phyloP scores from a whole-genome alignment of 2,888 invertebrate species.

The Drosophila mayaguana region DNA sequence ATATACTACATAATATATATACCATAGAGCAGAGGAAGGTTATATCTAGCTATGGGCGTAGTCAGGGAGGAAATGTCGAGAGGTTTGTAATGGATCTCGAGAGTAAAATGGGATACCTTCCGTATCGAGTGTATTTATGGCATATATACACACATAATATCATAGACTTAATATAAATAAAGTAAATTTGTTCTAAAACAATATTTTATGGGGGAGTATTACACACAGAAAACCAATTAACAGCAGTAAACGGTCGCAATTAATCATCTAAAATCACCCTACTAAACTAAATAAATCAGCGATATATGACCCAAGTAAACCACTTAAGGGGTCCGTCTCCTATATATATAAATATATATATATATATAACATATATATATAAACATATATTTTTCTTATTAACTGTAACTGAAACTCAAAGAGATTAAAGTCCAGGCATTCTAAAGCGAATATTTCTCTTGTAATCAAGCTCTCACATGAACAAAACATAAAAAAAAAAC shows the following conservation, averaged over 20 bases:
- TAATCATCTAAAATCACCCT: neutral
- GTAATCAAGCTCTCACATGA: neutral
- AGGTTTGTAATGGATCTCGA: no score
- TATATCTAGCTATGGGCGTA: neutral
- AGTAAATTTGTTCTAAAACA: neutral
- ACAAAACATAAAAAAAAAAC: neutral
- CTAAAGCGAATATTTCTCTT: neutral
- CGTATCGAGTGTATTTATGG: no score
- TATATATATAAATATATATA: neutral
- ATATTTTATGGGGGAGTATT: neutral
- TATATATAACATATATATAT: neutral
- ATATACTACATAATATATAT: neutral
- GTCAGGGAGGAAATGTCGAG: no score
- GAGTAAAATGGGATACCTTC: no score
- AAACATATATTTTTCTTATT: neutral
- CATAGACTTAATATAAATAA: neutral
- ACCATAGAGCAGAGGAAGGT: neutral
- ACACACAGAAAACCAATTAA: neutral
- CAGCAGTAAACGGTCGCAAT: neutral
- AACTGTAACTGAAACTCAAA: neutral
- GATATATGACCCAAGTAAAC: neutral
- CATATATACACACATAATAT: no score
- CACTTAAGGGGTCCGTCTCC: neutral
- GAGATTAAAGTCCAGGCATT: neutral
- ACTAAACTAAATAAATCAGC: neutral